Evolutionary conservation across 2,888 invertebrate genomes (phyloP).

Genomic region (Chrysopilus asiliformis): DNA sequence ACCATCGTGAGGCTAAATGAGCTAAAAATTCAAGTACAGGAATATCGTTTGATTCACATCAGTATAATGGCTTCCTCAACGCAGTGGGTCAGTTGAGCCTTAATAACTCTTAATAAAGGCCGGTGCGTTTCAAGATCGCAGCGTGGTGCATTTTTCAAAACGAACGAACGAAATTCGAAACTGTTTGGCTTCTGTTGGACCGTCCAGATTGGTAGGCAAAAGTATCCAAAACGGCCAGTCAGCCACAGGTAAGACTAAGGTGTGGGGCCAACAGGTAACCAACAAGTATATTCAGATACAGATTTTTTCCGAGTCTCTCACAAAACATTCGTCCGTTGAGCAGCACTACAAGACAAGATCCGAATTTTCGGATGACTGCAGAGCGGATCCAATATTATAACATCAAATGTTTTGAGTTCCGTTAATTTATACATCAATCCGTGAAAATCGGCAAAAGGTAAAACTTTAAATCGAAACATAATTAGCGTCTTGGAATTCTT

Average conservation of each 20-base stretch:
- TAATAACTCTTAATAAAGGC: conserved; percentile 9
- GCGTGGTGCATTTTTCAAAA: conserved; percentile 7
- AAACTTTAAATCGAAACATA: background rate
- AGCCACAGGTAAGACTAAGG: no score
- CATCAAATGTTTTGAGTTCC: conserved; percentile 4
- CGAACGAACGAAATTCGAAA: conserved; percentile 5
- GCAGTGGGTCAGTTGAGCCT: conserved; percentile 6
- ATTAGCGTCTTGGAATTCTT: background rate
- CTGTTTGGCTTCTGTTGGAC: conserved; percentile 2
- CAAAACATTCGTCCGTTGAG: no score
- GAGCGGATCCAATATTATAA: conserved; percentile 5
- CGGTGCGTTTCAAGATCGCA: conserved; percentile 8
- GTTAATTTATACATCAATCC: conserved; percentile 5
- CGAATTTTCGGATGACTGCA: conserved; percentile 2
- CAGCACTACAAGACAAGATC: background rate
- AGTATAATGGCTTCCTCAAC: no score
- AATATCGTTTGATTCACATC: no score
- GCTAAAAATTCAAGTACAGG: no score
- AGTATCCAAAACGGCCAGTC: background rate
- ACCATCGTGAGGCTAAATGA: no score
- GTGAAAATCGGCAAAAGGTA: background rate
- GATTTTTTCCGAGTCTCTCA: no score
- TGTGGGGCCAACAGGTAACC: no score
- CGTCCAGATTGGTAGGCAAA: background rate
- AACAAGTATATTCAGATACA: no score